Conservation (phyloP, 1,140 invertebrate genomes). For the Cydia strobilella region DNA sequence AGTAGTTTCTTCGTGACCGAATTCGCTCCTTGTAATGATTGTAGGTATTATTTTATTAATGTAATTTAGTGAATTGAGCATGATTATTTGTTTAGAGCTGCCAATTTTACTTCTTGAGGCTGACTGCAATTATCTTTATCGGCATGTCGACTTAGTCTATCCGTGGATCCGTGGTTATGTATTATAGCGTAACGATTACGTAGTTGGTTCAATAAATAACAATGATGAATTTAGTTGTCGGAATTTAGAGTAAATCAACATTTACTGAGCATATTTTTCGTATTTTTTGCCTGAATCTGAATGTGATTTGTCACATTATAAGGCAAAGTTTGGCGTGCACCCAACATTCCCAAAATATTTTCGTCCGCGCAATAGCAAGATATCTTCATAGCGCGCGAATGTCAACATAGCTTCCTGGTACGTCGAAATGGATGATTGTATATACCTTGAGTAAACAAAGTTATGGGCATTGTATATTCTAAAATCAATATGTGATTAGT, state of each 20-base stretch:
- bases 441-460: background rate
- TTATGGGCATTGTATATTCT: background rate
- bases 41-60: background rate
- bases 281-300: background rate
- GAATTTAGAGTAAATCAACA: background rate
- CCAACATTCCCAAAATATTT: constrained; percentile 27
- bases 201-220: background rate
- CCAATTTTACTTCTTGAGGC: background rate
- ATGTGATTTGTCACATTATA: background rate
- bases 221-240: background rate
- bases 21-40: background rate
- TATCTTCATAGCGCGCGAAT: constrained; percentile 6
- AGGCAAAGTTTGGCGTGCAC: background rate
- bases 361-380: constrained; percentile 15
- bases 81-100: background rate
- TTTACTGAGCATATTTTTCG: background rate
- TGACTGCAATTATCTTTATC: background rate
- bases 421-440: background rate
- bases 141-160: background rate
- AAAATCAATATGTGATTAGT: background rate
- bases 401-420: constrained; percentile 7
- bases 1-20: background rate
- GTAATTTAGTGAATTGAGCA: background rate
- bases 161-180: background rate
- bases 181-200: background rate